Percentiles rank a stretch among this genome's conserved stretches.
Evolutionary conservation across 2,113 vertebrate species (phyloP).

Genomic region (Brachypteracias leptosomus): DNA sequence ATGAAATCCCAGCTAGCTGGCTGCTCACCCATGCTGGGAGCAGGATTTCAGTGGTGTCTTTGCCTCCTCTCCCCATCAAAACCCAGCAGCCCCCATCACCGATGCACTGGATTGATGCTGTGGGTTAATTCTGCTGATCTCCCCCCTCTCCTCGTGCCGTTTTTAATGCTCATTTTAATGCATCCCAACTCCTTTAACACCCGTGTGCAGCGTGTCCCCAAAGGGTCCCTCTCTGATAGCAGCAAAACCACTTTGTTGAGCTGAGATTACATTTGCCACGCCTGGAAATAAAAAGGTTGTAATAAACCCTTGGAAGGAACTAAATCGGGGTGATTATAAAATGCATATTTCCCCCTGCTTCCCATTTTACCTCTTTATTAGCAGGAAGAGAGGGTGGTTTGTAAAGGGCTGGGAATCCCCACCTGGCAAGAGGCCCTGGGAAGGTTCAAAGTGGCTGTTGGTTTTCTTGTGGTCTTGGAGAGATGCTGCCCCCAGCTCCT

Average conservation of each 20-base stretch:
- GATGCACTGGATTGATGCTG: too few relatives aligned
- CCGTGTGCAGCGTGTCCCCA: not conserved
- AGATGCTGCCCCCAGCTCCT: not conserved
- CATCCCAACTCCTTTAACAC: not conserved
- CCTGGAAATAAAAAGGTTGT: constrained; percentile 52
- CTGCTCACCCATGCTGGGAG: not conserved
- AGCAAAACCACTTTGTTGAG: not conserved
- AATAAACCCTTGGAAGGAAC: constrained; percentile 51
- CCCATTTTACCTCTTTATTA: constrained; percentile 21
- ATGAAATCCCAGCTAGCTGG: not conserved
- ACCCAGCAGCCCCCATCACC: not conserved
- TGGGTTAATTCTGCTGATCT: too few relatives aligned
- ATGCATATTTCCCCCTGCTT: not conserved
- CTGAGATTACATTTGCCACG: constrained; percentile 34
- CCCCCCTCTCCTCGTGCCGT: not conserved
- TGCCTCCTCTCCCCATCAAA: not conserved
- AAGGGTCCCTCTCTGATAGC: not conserved
- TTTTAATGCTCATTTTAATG: not conserved
- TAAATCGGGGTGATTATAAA: constrained; percentile 37
- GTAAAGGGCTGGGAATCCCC: constrained; percentile 13
- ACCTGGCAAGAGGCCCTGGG: not conserved
- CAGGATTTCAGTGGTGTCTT: not conserved
- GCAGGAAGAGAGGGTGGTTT: not conserved
- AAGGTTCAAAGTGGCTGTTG: not conserved
- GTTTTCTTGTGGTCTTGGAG: not conserved